Evolutionary conservation across 2,797 vertebrate species (phyloP).

Genomic region (Tympanoctomys barrerae): DNA sequence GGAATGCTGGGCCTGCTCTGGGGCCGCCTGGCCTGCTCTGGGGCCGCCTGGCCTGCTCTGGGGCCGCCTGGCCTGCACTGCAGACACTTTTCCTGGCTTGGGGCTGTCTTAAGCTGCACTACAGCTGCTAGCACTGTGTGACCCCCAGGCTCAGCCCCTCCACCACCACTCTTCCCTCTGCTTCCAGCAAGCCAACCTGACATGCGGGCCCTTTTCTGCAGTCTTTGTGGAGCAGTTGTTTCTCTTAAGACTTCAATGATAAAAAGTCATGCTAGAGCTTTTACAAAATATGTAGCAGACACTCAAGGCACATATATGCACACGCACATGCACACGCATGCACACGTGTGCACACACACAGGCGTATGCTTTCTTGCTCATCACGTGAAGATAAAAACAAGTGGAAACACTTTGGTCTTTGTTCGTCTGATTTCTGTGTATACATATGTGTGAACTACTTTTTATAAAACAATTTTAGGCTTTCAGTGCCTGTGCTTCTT

Average conservation of each 20-base stretch:
- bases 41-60: no score
- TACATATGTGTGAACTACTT: not conserved
- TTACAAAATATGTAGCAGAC: not conserved
- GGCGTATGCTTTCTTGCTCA: not conserved
- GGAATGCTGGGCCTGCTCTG: no score
- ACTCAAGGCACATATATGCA: no score
- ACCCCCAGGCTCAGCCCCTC: no score
- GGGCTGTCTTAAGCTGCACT: no score
- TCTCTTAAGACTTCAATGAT: not conserved
- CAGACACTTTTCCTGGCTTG: no score
- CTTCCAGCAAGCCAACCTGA: not conserved
- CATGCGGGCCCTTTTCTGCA: not conserved
- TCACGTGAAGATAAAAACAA: not conserved
- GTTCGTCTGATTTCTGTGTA: not conserved
- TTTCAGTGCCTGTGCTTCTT: not conserved
- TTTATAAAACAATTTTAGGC: not conserved
- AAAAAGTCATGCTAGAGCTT: not conserved
- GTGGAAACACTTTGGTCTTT: not conserved
- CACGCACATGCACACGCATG: no score
- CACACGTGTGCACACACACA: not conserved
- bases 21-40: no score
- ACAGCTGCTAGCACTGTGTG: no score
- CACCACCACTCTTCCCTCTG: not conserved
- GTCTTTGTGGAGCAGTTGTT: not conserved
- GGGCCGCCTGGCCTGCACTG: no score